phyloP scores from a whole-genome alignment of 2,888 invertebrate species.

The Dexiosoma caninum region DNA sequence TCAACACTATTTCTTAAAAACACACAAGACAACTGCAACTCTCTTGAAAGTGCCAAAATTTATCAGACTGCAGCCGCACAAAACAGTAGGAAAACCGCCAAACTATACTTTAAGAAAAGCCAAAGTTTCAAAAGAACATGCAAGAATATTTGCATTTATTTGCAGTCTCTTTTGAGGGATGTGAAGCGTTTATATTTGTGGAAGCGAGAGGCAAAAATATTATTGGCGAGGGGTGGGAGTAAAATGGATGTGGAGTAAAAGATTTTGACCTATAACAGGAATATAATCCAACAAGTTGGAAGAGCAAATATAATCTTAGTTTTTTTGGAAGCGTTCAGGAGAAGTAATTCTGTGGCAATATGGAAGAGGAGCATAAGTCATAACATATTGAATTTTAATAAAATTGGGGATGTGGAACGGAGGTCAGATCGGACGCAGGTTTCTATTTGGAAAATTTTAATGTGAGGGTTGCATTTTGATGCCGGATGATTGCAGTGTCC shows the following conservation, averaged over 20 bases:
- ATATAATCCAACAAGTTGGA: no score
- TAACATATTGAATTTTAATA: no score
- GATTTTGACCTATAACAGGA: not conserved
- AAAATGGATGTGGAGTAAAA: not conserved
- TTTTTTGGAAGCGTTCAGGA: no score
- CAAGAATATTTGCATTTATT: conserved; percentile 10
- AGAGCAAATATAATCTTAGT: no score
- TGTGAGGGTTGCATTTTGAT: no score
- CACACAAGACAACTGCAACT: not conserved
- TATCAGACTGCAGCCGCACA: conserved; percentile 50
- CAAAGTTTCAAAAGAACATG: conserved; percentile 27
- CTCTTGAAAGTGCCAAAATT: conserved; percentile 39
- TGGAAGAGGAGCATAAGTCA: no score
- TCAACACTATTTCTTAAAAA: conserved; percentile 38
- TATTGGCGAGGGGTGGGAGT: not conserved
- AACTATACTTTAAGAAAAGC: not conserved
- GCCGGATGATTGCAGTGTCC: no score
- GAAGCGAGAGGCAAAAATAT: not conserved
- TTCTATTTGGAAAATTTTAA: no score
- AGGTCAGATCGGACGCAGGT: no score
- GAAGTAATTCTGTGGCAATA: no score
- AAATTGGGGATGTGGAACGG: no score
- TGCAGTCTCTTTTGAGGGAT: not conserved
- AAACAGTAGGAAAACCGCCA: not conserved
- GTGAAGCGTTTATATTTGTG: not conserved